Evolutionary conservation across 1,140 invertebrate species (phyloP).

Genomic region (Drosophila tropicalis): DNA sequence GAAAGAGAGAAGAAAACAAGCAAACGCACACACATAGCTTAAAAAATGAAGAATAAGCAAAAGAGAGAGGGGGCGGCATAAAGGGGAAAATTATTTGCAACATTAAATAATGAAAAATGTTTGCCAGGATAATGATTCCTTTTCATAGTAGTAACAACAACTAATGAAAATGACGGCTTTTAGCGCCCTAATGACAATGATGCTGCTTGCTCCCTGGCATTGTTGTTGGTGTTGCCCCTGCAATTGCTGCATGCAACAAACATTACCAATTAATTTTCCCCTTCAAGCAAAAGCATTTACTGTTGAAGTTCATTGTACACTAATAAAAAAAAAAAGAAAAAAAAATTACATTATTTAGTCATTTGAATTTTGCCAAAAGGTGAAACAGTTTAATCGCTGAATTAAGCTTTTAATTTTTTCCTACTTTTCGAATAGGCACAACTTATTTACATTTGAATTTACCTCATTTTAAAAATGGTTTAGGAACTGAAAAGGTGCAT

Average conservation of each 20-base stretch:
- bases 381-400: too few species aligned
- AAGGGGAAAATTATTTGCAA: conserved; percentile 24
- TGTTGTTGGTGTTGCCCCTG: conserved; percentile 8
- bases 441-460: too few species aligned
- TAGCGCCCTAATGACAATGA: conserved; percentile 71
- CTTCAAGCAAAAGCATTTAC: conserved; percentile 11
- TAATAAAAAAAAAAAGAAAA: neutral
- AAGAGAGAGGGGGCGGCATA: neutral
- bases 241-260: conserved; percentile 34
- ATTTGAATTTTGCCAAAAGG: neutral
- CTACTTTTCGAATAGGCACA: too few species aligned
- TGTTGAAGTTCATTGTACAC: conserved; percentile 11
- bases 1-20: conserved; percentile 10
- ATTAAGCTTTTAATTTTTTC: too few species aligned
- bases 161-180: conserved; percentile 62
- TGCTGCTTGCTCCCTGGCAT: conserved; percentile 38
- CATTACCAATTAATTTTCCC: conserved; percentile 52
- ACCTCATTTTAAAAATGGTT: too few species aligned
- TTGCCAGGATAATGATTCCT: conserved; percentile 41
- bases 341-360: neutral
- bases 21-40: conserved; percentile 15
- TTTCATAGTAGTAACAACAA: conserved; percentile 34
- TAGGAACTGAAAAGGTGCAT: too few species aligned
- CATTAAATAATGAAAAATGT: conserved; percentile 67
- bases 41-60: conserved; percentile 5